These are phyloP conservation scores for Schlechtendalia chinensis DNA, from an alignment of 1,140 invertebrate genomes.

Conservation along the genomic window DNA sequence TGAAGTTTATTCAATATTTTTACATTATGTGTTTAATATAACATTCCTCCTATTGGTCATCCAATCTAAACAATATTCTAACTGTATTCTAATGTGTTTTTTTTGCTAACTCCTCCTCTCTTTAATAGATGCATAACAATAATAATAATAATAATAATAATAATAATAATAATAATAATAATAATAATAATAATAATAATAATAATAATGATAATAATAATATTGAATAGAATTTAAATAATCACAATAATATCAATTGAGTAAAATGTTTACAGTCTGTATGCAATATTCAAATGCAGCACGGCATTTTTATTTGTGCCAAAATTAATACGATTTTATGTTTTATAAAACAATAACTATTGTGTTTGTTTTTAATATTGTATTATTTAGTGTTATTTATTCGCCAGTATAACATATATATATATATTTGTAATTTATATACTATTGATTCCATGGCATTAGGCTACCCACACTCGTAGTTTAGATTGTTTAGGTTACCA, in stretches of 20 bases:
- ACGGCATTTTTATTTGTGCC: slow-evolving; percentile 24
- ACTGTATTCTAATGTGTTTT: neutral
- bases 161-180: too few species aligned
- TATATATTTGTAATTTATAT: neutral
- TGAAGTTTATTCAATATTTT: slow-evolving; percentile 7
- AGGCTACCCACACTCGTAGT: neutral
- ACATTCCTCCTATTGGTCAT: slow-evolving; percentile 14
- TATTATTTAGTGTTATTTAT: slow-evolving; percentile 9
- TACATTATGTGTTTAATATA: neutral
- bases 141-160: too few species aligned
- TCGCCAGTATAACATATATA: slow-evolving; percentile 18
- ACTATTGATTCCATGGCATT: slow-evolving; percentile 19
- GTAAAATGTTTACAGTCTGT: neutral
- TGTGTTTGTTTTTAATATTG: slow-evolving; percentile 19
- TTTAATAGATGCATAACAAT: too few species aligned
- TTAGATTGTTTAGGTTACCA: slow-evolving; percentile 22
- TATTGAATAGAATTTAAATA: too few species aligned
- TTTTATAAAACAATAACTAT: neutral
- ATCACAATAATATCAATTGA: neutral
- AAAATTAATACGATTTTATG: neutral
- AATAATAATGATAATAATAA: too few species aligned
- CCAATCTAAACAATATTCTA: too few species aligned
- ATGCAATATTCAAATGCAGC: neutral
- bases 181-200: too few species aligned
- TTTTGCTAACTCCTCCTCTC: too few species aligned